These are phyloP conservation scores for Caerostris darwini DNA, from an alignment of 1,140 invertebrate species.

Conservation along the genomic window DNA sequence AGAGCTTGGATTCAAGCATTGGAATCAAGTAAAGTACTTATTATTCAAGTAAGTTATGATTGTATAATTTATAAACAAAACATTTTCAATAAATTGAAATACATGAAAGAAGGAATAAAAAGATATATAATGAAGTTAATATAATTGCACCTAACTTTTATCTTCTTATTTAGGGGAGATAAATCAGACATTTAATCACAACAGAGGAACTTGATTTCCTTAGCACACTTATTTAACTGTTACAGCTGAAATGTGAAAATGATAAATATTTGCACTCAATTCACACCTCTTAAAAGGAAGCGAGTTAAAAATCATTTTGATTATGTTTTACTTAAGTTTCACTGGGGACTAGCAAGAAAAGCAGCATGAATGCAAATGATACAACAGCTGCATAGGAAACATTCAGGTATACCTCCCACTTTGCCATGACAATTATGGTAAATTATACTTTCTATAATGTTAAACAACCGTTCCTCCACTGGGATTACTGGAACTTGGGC, in stretches of 20 bases:
- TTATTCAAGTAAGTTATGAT: too few species aligned
- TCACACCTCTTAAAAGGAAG: conserved; percentile 27
- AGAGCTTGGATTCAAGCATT: too few species aligned
- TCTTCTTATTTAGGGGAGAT: background rate
- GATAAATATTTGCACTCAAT: background rate
- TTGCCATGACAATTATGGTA: conserved; percentile 50
- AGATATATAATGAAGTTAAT: background rate
- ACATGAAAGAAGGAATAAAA: background rate
- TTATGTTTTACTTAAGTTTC: conserved; percentile 56
- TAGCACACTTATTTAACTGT: background rate
- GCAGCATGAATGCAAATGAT: conserved; percentile 68
- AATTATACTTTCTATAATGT: conserved; percentile 68
- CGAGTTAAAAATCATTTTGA: conserved; percentile 61
- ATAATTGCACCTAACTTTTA: background rate
- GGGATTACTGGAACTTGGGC: conserved; percentile 77
- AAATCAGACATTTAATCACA: background rate
- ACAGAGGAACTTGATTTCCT: background rate
- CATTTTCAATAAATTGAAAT: too few species aligned
- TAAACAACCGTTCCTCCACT: conserved; percentile 78
- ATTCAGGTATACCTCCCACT: conserved; percentile 55
- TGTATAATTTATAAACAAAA: too few species aligned
- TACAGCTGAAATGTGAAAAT: conserved; percentile 40
- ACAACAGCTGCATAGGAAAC: conserved; percentile 74
- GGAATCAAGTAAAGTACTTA: too few species aligned
- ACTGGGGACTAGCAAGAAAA: conserved; percentile 83